Conservation (phyloP, 2,888 invertebrate genomes). For the Blomia tropicalis region DNA sequence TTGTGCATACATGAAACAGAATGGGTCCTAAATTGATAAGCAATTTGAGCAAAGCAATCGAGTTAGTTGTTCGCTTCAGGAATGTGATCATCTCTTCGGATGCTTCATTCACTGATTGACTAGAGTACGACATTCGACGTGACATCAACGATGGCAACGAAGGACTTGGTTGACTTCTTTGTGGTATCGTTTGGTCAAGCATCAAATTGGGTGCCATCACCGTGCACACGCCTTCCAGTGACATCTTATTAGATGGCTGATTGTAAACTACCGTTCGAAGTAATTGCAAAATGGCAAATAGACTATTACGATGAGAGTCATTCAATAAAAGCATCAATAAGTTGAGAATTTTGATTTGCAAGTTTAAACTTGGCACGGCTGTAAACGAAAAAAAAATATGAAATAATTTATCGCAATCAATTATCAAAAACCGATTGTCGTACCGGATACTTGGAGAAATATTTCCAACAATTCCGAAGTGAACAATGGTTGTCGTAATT, state of each 20-base stretch:
- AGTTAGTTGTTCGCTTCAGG: background rate
- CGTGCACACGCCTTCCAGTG: slow-evolving; percentile 11
- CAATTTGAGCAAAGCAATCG: background rate
- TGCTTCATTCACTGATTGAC: slow-evolving; percentile 8
- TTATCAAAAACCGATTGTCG: background rate
- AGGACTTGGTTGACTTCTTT: too few relatives aligned
- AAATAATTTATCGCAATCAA: too few relatives aligned
- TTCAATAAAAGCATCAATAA: slow-evolving; percentile 17
- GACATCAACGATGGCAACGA: background rate
- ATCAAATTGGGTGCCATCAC: slow-evolving; percentile 20
- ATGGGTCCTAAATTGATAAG: background rate
- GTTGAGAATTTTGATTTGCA: slow-evolving; percentile 18
- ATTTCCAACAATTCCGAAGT: slow-evolving; percentile 14
- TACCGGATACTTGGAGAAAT: slow-evolving; percentile 18
- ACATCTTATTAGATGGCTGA: slow-evolving; percentile 13
- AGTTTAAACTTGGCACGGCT: background rate
- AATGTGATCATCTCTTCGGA: background rate
- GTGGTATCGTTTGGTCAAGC: background rate
- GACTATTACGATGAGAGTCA: slow-evolving; percentile 18
- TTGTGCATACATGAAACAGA: slow-evolving; percentile 4
- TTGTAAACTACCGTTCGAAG: background rate
- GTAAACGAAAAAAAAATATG: background rate
- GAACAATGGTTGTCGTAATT: slow-evolving; percentile 14
- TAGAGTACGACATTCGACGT: slow-evolving; percentile 1
- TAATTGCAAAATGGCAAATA: slow-evolving; percentile 13